Evolutionary conservation across 1,140 invertebrate species (phyloP), one percentile per base, ranked within the genome.

Genomic region (Colletes latitarsis): DNA sequence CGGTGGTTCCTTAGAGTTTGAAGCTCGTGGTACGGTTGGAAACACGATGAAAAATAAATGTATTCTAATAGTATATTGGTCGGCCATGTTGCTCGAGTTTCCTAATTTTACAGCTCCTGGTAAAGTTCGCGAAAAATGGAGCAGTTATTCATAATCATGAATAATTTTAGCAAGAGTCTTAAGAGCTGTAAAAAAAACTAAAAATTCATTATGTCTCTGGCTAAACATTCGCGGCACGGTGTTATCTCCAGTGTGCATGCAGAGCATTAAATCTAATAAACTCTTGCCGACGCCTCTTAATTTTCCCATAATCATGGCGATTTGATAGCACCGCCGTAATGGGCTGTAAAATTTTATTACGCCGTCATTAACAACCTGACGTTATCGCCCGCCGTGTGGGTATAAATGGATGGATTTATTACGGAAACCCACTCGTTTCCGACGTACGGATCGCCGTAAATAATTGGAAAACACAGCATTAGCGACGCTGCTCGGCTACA

Each of bases 321-420:
- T 86, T 85, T 52, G 75, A 85, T 79, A 79, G 80, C 76, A 76
- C 82, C 70, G 19, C 41, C 52, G 76, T 87, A 87, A 88, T 88
- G 85, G 85, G 64, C 74, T 82, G 77, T 84, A 77, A 84, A 87
- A 88, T 88, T 88, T 88, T 82, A 84, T 88, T 87, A 88, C 62
- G 43, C 46, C 43, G 60, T n/a, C 75, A 86, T 86, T 87, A 87
- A 85, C 82, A 84, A 85, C 43, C 46, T 17, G 21, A 66, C 73
- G 73, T 75, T 76, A 85, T 82, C 70, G 85, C 55, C 53, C 30
- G 43, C 63, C 66, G 63, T 55, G 81, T 76, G 60, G 73, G 81
- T 86, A 55, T 70, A 63, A 71, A 75, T 75, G 71, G 67, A 14
- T 52, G 74, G 83, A 84, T 84, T 84, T 84, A 85, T 81, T 76